Base-by-base conservation (phyloP, 30 jellyfish, hydroid and myxozoan species). In the Haliclystus octoradiatus region DNA sequence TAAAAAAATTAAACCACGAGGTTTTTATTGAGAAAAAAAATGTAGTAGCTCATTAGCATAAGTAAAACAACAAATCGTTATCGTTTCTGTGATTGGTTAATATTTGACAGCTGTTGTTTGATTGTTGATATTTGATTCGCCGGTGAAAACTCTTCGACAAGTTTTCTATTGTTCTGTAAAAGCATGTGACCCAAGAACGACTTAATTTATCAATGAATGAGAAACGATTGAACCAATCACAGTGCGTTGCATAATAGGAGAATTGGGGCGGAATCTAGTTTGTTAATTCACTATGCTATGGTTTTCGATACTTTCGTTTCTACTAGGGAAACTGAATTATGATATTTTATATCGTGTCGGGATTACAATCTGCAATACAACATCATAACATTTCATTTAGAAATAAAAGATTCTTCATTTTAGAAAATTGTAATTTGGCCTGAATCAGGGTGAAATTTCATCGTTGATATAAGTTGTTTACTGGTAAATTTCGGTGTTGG, bases 1-100 rank as follows among this genome's bases (percentile, higher is more conserved):
- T 60, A 77, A 77, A 77, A 31, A 66, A 66, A 61, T 68, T 71
- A 52, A 67, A 73, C 81, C 90, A 77, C 90, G 90, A 77, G 90
- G 90, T 69, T 74, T n/a, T n/a, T 77, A 77, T 67, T 73, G 68
- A 77, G 68, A 77, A 68, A 63, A 28, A 50, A 72, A 35, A 68
- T 64, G 57, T 65, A 74, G 57, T 40, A 40, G 57, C 57, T 40
- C 19, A 75, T 75, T 64, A 15, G 77, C 90, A 67, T 77, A 77
- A 74, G 73, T 30, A 34, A 31, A 74, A 76, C 68, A 74, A 65
- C 75, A 65, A 65, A 26, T 49, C 62, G 14, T 14, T 33, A 26
- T 34, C 62, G 4, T 34, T 28, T 2, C 67, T 49, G 60, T 65
- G 75, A 65, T 65, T 65, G 75, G 75, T 33, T 26, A 31, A 65